Evolutionary conservation across 2,113 vertebrate species (phyloP).

Genomic region (Malaclemys terrapin): DNA sequence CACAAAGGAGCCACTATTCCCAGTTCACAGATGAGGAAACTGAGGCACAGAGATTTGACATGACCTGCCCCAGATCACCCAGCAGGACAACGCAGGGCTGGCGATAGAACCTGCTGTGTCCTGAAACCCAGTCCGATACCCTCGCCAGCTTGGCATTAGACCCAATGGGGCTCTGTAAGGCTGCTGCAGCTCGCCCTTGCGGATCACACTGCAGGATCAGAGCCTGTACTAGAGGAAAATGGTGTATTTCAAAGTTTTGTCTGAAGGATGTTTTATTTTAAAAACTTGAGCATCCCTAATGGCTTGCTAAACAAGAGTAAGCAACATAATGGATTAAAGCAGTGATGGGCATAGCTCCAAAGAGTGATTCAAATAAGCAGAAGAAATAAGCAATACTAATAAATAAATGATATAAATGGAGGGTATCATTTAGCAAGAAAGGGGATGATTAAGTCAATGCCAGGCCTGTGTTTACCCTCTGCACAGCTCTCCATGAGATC

Average conservation of each 20-base stretch:
- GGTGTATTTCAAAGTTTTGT: not conserved
- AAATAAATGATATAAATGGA: not conserved
- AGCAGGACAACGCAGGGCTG: fast-evolving
- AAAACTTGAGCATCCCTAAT: conserved; percentile 23
- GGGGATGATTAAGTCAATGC: not conserved
- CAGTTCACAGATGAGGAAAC: not conserved
- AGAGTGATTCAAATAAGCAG: not conserved
- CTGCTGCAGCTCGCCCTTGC: not conserved
- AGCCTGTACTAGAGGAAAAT: not conserved
- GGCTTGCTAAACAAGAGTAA: conserved; percentile 59
- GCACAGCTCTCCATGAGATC: not conserved
- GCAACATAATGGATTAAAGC: conserved; percentile 30
- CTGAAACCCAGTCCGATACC: not conserved
- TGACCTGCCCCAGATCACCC: fast-evolving
- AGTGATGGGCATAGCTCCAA: conserved; percentile 38
- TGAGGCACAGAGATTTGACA: not conserved
- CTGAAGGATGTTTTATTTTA: conserved; percentile 35
- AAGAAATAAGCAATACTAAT: not conserved
- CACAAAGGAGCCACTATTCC: not conserved
- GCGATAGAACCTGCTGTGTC: fast-evolving
- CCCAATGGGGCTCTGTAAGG: not conserved
- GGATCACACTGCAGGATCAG: not conserved
- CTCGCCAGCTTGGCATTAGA: fast-evolving
- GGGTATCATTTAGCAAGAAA: not conserved
- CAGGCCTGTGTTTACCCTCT: not conserved